phyloP scores from a whole-genome alignment of 2,113 vertebrate genomes.

The Fregetta grallaria region DNA sequence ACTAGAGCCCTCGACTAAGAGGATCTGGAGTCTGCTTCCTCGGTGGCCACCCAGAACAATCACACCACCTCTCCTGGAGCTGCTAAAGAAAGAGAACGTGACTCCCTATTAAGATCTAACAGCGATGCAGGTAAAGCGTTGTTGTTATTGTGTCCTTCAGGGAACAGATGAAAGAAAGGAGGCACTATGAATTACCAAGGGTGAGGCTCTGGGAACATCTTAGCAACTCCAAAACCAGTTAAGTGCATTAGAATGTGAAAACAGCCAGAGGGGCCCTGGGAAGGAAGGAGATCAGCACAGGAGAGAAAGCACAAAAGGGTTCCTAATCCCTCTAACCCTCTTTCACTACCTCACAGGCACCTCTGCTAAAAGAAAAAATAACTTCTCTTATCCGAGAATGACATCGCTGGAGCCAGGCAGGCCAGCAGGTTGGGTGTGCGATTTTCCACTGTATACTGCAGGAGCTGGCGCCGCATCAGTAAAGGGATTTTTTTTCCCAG shows the following conservation, averaged over 20 bases:
- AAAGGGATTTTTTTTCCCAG: not conserved
- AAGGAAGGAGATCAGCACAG: slow-evolving; percentile 19
- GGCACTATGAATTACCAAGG: slow-evolving; percentile 12
- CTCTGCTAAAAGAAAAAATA: not conserved
- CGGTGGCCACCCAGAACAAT: not conserved
- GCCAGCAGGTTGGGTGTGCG: slow-evolving; percentile 12
- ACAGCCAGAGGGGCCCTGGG: slow-evolving; percentile 24
- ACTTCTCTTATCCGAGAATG: not conserved
- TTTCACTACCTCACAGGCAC: slow-evolving; percentile 26
- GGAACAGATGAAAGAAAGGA: slow-evolving; percentile 47
- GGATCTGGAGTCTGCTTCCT: not conserved
- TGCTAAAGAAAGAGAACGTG: not conserved
- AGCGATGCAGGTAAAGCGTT: not conserved
- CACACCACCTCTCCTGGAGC: not conserved
- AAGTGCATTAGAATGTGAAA: slow-evolving; percentile 32
- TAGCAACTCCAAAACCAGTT: slow-evolving; percentile 15
- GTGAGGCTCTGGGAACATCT: slow-evolving; percentile 58
- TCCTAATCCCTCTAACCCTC: slow-evolving; percentile 47
- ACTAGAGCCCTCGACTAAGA: not conserved
- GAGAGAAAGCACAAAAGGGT: slow-evolving; percentile 25
- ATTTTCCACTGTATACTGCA: not conserved
- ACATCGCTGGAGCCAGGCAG: not conserved
- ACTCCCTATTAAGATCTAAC: slow-evolving; percentile 4
- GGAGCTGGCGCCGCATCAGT: not conserved
- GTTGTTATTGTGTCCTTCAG: slow-evolving; percentile 43